Evolutionary conservation across 2,888 invertebrate species (phyloP).

Genomic region (Trichopria drosophilae): DNA sequence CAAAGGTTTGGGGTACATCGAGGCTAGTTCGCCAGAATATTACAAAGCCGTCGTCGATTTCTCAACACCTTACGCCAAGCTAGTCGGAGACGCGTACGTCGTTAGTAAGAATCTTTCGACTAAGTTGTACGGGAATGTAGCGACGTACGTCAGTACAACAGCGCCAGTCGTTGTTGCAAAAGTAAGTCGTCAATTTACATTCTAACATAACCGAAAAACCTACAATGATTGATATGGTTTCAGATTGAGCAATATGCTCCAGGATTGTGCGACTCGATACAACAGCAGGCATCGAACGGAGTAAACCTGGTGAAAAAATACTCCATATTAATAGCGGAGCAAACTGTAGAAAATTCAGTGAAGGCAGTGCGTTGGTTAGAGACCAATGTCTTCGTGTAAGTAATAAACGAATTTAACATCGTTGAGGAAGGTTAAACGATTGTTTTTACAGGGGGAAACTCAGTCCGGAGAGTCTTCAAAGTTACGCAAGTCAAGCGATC

Average conservation of each 20-base stretch:
- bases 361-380: slow-evolving; percentile 64
- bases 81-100: slow-evolving; percentile 64
- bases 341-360: slow-evolving; percentile 44
- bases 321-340: slow-evolving; percentile 44
- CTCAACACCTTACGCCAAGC: slow-evolving; percentile 66
- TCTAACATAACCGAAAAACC: neutral
- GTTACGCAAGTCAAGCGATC: slow-evolving; percentile 67
- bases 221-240: slow-evolving; percentile 32
- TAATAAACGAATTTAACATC: slow-evolving; percentile 45
- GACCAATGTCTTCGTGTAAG: slow-evolving; percentile 80
- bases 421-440: neutral
- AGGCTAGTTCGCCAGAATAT: slow-evolving; percentile 71
- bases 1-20: slow-evolving; percentile 69
- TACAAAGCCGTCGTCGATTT: slow-evolving; percentile 63
- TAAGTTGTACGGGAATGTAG: slow-evolving; percentile 60
- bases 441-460: slow-evolving; percentile 67
- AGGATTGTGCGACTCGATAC: slow-evolving; percentile 69
- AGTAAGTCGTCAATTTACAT: slow-evolving; percentile 57
- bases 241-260: slow-evolving; percentile 74
- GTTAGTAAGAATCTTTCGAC: slow-evolving; percentile 62
- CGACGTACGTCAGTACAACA: slow-evolving; percentile 62
- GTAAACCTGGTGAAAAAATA: slow-evolving; percentile 45
- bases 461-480: slow-evolving; percentile 76
- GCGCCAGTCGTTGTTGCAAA: slow-evolving; percentile 61
- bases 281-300: slow-evolving; percentile 57